A percentile compares a stretch with the other conserved stretches of the same genome.
These are phyloP conservation scores for Helogale parvula DNA, from an alignment of 2,113 vertebrate genomes.

Conservation along the genomic window DNA sequence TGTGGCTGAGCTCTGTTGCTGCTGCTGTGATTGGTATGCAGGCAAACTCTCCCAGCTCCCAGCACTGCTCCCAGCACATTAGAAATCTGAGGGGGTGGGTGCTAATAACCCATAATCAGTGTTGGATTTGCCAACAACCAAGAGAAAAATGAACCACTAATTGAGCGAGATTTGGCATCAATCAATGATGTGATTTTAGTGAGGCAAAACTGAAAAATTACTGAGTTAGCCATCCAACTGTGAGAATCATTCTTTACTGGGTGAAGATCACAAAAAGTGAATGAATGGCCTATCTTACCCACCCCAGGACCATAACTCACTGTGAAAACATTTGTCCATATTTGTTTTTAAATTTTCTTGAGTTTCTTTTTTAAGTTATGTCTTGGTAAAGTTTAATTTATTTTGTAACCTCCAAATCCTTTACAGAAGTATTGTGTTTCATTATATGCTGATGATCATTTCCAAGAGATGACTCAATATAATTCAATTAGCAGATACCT, in stretches of 20 bases:
- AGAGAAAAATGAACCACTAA: conserved; percentile 77
- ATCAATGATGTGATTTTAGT: conserved; percentile 72
- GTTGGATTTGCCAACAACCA: conserved; percentile 59
- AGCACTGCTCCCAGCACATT: not conserved
- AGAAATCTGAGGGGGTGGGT: conserved; percentile 20
- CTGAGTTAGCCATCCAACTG: conserved; percentile 47
- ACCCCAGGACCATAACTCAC: not conserved
- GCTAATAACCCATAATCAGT: conserved; percentile 72
- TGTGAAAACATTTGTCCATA: not conserved
- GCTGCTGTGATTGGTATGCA: conserved; percentile 37
- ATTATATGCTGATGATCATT: not conserved
- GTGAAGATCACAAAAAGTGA: not conserved
- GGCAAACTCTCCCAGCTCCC: not conserved
- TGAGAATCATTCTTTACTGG: conserved; percentile 46
- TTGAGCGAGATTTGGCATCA: conserved; percentile 75
- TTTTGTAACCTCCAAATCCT: not conserved
- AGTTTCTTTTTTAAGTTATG: not conserved
- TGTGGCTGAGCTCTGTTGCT: not conserved
- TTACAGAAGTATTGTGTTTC: conserved; percentile 20
- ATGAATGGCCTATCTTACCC: not conserved
- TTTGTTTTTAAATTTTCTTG: conserved; percentile 8
- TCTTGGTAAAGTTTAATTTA: conserved; percentile 25
- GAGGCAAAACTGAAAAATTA: conserved; percentile 61
- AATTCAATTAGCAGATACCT: not conserved
- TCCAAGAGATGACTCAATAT: not conserved